Evolutionary conservation across 2,113 vertebrate genomes (phyloP).

Genomic region (Pimephales promelas): DNA sequence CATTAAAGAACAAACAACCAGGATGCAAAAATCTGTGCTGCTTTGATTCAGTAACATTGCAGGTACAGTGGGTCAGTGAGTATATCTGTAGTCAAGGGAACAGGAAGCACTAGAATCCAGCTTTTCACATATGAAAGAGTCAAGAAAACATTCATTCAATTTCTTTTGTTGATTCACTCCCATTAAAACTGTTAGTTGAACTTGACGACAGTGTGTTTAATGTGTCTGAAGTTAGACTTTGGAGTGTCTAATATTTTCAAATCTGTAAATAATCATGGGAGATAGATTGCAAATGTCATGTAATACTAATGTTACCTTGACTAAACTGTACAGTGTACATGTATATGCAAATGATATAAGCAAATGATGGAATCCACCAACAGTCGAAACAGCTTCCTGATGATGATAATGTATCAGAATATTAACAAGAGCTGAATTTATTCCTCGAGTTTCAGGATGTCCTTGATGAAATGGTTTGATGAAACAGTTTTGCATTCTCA

Average conservation of each 20-base stretch:
- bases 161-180: slow-evolving; percentile 11
- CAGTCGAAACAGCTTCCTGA: background rate
- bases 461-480: background rate
- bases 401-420: background rate
- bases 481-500: background rate
- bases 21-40: background rate
- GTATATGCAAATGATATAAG: background rate
- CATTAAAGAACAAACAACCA: background rate
- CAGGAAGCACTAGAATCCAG: slow-evolving; percentile 16
- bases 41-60: slow-evolving; percentile 7
- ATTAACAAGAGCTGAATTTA: background rate
- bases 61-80: slow-evolving; percentile 6
- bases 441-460: slow-evolving; percentile 1
- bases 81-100: slow-evolving; percentile 29
- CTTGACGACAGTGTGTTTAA: background rate
- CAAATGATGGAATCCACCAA: background rate
- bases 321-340: background rate
- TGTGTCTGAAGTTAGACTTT: background rate
- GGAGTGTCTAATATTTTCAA: background rate
- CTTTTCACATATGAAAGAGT: background rate
- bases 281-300: background rate
- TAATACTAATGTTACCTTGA: background rate
- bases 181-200: background rate
- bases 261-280: background rate
- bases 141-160: background rate